These are phyloP conservation scores for Tupaia tana DNA, from an alignment of 2,113 vertebrate species.

Conservation along the genomic window DNA sequence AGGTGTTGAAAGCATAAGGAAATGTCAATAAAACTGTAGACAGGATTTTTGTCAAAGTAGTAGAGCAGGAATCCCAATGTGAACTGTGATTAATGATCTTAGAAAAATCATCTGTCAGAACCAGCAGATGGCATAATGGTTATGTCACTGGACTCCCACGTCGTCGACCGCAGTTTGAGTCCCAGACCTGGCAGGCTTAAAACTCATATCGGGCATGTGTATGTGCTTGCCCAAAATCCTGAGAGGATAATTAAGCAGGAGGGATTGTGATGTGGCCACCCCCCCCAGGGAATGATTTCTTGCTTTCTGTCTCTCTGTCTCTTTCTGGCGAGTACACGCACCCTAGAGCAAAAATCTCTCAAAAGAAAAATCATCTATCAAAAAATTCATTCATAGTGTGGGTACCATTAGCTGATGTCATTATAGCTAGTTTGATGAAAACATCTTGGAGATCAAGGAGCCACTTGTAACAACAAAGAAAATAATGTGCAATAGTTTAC, in stretches of 20 bases:
- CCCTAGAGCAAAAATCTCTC: no score
- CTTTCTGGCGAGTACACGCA: no score
- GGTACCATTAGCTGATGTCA: background rate
- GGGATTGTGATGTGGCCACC: no score
- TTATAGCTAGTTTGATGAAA: background rate
- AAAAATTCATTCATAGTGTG: background rate
- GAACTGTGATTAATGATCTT: background rate
- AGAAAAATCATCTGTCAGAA: background rate
- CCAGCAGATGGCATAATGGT: no score
- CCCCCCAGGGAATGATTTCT: no score
- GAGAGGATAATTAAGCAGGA: no score
- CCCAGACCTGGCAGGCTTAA: no score
- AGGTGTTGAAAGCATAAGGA: background rate
- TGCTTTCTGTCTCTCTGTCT: no score
- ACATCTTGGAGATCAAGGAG: slow-evolving; percentile 17
- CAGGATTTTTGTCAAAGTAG: background rate
- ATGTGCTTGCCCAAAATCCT: no score
- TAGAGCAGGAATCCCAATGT: background rate
- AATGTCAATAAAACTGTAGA: background rate
- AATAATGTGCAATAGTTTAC: background rate
- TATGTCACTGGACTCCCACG: no score
- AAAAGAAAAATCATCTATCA: background rate
- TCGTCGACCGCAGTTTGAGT: no score
- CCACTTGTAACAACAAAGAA: background rate
- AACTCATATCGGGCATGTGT: no score